Percentiles rank a stretch among this genome's conserved stretches.
Conservation (phyloP, 2,888 invertebrate genomes). For the Phaedon cochleariae region DNA sequence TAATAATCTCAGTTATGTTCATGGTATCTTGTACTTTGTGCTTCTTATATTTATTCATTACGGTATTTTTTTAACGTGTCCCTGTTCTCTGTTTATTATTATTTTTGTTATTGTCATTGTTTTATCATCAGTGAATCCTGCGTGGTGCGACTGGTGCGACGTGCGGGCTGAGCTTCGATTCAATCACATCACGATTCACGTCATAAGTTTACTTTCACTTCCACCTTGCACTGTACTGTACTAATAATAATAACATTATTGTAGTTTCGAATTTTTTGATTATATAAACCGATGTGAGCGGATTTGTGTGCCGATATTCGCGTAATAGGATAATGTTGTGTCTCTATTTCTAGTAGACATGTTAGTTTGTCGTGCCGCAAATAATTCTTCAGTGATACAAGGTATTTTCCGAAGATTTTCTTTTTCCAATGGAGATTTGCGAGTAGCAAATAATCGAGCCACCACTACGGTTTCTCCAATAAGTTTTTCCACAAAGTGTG, state of each 20-base stretch:
- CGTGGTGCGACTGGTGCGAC: too few relatives aligned
- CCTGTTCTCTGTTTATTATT: too few relatives aligned
- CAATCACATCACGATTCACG: too few relatives aligned
- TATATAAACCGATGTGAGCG: not conserved
- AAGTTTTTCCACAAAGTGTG: not conserved
- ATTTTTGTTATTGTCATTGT: too few relatives aligned
- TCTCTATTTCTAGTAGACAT: constrained; percentile 1
- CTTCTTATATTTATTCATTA: too few relatives aligned
- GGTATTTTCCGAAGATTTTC: constrained; percentile 15
- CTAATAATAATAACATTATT: too few relatives aligned
- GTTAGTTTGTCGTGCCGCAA: constrained; percentile 16
- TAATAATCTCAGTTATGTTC: too few relatives aligned
- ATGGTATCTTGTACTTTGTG: too few relatives aligned
- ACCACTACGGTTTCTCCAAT: not conserved
- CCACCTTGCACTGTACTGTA: too few relatives aligned
- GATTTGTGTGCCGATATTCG: not conserved
- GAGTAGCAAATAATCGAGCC: not conserved
- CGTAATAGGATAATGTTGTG: not conserved
- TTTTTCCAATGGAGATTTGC: constrained; percentile 20
- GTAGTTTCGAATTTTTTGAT: not conserved
- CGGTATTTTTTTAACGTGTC: too few relatives aligned
- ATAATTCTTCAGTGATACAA: constrained; percentile 19
- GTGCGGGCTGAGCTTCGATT: too few relatives aligned
- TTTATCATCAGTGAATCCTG: too few relatives aligned
- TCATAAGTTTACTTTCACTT: not conserved